Percentiles rank a stretch among this genome's conserved stretches.
Conservation (phyloP, 2,888 invertebrate genomes). For the Notocelia uddmanniana region DNA sequence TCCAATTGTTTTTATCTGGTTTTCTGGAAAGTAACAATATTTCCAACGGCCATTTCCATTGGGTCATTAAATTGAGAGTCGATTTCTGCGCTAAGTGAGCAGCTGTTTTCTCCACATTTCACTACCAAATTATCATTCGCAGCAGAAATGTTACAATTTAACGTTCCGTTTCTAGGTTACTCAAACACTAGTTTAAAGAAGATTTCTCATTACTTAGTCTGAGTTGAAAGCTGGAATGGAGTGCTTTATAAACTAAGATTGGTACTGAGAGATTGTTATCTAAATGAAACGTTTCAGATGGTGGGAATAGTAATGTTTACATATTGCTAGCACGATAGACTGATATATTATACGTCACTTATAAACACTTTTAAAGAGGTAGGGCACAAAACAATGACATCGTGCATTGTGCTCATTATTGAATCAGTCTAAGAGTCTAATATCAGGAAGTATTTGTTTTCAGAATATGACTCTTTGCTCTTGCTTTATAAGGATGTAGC, state of each 20-base stretch:
- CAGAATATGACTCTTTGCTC: too few species aligned
- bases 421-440: too few species aligned
- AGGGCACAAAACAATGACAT: too few species aligned
- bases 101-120: slow-evolving; percentile 10
- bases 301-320: slow-evolving; percentile 5
- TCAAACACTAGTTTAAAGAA: slow-evolving; percentile 45
- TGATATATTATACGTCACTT: background rate
- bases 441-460: too few species aligned
- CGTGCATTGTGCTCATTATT: too few species aligned
- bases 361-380: too few species aligned
- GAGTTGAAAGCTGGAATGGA: slow-evolving; percentile 47
- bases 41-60: background rate
- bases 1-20: background rate
- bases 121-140: slow-evolving; percentile 23
- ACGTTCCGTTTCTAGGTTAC: slow-evolving; percentile 37
- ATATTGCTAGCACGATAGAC: background rate
- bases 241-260: slow-evolving; percentile 49
- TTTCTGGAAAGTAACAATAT: background rate
- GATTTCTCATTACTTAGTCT: slow-evolving; percentile 46
- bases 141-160: slow-evolving; percentile 23
- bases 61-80: background rate
- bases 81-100: background rate
- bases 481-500: too few species aligned
- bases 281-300: slow-evolving; percentile 34
- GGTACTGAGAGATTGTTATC: slow-evolving; percentile 45